phyloP scores from a whole-genome alignment of 2,797 vertebrate species.

The Lates japonicus region DNA sequence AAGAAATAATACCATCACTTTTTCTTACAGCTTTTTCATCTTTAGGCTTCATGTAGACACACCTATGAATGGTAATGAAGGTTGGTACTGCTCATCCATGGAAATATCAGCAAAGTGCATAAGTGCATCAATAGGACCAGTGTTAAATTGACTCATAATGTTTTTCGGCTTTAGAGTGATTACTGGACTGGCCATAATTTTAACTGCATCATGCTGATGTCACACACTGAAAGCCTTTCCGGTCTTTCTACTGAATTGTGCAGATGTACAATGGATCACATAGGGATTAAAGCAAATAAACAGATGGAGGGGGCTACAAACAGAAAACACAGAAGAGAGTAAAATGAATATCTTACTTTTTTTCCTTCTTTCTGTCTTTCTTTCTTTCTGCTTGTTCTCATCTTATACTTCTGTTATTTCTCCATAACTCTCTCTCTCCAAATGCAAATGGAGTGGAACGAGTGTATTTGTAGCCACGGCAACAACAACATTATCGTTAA shows the following conservation, averaged over 20 bases:
- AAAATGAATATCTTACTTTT: not conserved
- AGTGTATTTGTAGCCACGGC: slow-evolving; percentile 78
- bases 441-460: slow-evolving; percentile 74
- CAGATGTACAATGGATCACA: not conserved
- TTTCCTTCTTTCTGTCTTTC: not conserved
- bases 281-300: not conserved
- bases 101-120: slow-evolving; percentile 40
- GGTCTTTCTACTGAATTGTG: not conserved
- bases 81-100: slow-evolving; percentile 3
- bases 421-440: slow-evolving; percentile 23
- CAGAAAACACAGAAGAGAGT: not conserved
- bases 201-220: slow-evolving; percentile 25
- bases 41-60: slow-evolving; percentile 4
- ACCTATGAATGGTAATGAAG: slow-evolving; percentile 33
- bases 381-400: not conserved
- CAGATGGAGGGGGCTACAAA: not conserved
- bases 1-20: not conserved
- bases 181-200: slow-evolving; percentile 23
- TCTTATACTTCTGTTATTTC: not conserved
- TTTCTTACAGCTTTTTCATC: slow-evolving; percentile 20
- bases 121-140: slow-evolving; percentile 30
- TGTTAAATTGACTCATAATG: slow-evolving; percentile 51
- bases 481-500: slow-evolving; percentile 81
- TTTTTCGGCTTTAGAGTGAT: slow-evolving; percentile 11
- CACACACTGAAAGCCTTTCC: slow-evolving; percentile 9